A percentile compares a stretch with the other conserved stretches of the same genome.
These are phyloP conservation scores for Lepus timidus DNA, from an alignment of 2,113 vertebrate species.

Conservation along the genomic window DNA sequence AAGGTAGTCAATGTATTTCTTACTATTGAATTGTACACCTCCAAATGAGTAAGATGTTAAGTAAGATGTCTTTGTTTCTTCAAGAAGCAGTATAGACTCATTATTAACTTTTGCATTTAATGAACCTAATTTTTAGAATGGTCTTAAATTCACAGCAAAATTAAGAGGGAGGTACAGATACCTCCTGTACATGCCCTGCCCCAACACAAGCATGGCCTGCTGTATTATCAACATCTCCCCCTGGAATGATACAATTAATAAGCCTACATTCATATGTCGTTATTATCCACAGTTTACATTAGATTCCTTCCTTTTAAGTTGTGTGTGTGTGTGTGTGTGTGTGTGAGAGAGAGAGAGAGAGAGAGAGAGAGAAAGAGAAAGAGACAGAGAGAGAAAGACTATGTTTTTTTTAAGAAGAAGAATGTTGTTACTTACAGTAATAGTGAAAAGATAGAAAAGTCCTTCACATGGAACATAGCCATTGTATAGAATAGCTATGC, in stretches of 20 bases:
- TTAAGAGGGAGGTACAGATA: neutral
- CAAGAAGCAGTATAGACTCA: neutral
- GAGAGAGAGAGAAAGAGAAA: too few species aligned
- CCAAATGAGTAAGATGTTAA: neutral
- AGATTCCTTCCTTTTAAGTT: neutral
- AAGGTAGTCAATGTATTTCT: neutral
- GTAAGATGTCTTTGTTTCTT: neutral
- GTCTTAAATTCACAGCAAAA: neutral
- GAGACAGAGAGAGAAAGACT: too few species aligned
- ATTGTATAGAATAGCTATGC: neutral
- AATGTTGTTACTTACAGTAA: neutral
- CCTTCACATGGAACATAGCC: conserved; percentile 1
- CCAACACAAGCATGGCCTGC: neutral
- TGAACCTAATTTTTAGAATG: neutral
- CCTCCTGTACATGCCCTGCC: neutral
- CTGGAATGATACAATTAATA: neutral
- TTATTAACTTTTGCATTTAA: neutral
- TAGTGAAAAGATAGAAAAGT: neutral
- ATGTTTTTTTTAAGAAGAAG: neutral
- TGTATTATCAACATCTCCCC: neutral
- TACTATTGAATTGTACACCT: neutral
- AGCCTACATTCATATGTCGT: neutral
- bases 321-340: neutral
- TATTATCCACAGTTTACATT: neutral
- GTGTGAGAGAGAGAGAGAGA: too few species aligned